Evolutionary conservation across 2,113 vertebrate species (phyloP), one percentile per base, ranked within the genome.

Genomic region (Vulpes vulpes): DNA sequence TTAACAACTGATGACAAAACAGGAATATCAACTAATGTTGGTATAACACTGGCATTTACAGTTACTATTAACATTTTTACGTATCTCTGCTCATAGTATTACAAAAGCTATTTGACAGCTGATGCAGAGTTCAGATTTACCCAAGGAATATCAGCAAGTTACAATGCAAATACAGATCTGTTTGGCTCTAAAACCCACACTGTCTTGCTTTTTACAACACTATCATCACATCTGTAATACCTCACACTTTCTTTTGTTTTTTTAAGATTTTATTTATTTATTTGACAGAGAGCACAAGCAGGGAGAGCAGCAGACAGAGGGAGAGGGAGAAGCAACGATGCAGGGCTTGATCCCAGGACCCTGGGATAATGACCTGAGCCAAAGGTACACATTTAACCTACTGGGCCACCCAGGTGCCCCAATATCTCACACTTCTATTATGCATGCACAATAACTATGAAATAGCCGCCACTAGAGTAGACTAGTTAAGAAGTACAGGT

Each of bases 1-100:
- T 94, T 23, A 96, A n/a, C 38, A 88, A 82, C 2, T 69, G 35
- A 80, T 87, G 64, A 96, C 53, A 82, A 89, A 89, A 81, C 32
- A 71, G 53, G 12, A 76, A 10, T 14, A 85, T 35, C 20, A 38
- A 38, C 67, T 16, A 91, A 62, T 10, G 3, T 6, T 90, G 80
- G 30, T n/a, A 12, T 20, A 81, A 94, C 16, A 57, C 2, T 87
- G 74, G 23, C 59, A 96, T 87, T 91, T 84, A 76, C 10, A 90
- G 35, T 43, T 51, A 71, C 14, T 71, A 51, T 35, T 73, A 38
- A 55, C 51, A 65, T 49, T 80, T 91, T 32, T 20, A 78, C 20
- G 53, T 6, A 27, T 12, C 69, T 71, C 62, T 78, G 86, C 15
- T 43, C 53, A 12, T 12, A 32, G 35, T n/a, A 32, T 53, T 59